A percentile compares a stretch with the other conserved stretches of the same genome.
phyloP scores from a whole-genome alignment of 2,888 invertebrate genomes.

The Dioctria linearis region DNA sequence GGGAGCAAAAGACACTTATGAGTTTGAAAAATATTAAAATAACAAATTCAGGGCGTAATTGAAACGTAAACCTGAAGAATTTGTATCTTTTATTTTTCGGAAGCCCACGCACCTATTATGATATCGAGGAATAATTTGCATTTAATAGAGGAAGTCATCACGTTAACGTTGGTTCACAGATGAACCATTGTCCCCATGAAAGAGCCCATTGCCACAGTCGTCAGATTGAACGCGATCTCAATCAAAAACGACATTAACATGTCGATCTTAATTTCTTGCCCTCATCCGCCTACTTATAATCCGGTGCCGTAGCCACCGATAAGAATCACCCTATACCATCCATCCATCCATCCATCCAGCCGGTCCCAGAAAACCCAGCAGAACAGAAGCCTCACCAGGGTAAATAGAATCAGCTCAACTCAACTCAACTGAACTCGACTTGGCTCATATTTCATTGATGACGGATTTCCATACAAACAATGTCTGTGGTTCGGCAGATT shows the following conservation, averaged over 20 bases:
- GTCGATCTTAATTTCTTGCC: slow-evolving; percentile 42
- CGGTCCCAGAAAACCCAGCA: slow-evolving; percentile 40
- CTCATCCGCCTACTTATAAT: slow-evolving; percentile 37
- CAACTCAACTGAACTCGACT: no score
- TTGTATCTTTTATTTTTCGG: slow-evolving; percentile 3
- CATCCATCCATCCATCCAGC: slow-evolving; percentile 9
- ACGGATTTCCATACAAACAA: slow-evolving; percentile 51
- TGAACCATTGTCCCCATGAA: slow-evolving; percentile 48
- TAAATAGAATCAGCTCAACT: slow-evolving; percentile 5
- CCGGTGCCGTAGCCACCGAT: slow-evolving; percentile 37
- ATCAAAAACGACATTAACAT: slow-evolving; percentile 49
- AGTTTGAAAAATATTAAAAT: neutral
- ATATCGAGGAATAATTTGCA: slow-evolving; percentile 46
- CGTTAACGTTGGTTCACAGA: slow-evolving; percentile 43
- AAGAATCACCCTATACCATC: slow-evolving; percentile 24
- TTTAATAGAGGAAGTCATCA: slow-evolving; percentile 52
- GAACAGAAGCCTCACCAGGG: neutral
- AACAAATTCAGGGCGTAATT: slow-evolving; percentile 17
- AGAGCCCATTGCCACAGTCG: slow-evolving; percentile 12
- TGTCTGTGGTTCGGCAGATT: slow-evolving; percentile 27
- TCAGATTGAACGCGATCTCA: slow-evolving; percentile 42
- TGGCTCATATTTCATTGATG: slow-evolving; percentile 48
- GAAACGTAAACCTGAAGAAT: slow-evolving; percentile 30
- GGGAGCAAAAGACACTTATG: neutral
- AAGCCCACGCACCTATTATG: slow-evolving; percentile 44